phyloP scores from a whole-genome alignment of 2,113 vertebrate genomes.

The Sclerurus mexicanus region DNA sequence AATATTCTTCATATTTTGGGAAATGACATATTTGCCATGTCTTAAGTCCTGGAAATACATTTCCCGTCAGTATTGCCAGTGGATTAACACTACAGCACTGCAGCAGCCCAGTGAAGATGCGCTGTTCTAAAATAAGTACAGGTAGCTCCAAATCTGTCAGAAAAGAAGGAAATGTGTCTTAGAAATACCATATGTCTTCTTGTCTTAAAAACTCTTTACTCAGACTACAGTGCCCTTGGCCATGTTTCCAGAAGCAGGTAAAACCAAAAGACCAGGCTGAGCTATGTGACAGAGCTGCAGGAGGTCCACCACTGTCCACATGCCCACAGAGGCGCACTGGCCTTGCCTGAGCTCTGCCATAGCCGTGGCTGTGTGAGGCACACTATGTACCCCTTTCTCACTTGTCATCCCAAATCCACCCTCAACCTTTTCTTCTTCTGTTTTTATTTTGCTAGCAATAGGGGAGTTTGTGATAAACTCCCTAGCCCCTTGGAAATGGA shows the following conservation, averaged over 20 bases:
- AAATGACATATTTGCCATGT: not conserved
- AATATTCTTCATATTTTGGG: not conserved
- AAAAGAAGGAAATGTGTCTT: not conserved
- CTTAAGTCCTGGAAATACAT: not conserved
- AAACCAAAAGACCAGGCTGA: not conserved
- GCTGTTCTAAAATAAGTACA: not conserved
- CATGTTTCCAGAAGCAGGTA: not conserved
- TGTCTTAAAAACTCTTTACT: not conserved
- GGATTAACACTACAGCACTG: not conserved
- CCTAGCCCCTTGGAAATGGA: not conserved
- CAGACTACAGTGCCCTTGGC: not conserved
- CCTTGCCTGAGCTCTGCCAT: not conserved
- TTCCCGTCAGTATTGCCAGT: not conserved
- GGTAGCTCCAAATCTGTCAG: not conserved
- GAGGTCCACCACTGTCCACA: not conserved
- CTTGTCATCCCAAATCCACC: not conserved
- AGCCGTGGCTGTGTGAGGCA: not conserved
- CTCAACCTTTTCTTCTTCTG: not conserved
- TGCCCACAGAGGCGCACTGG: rapidly evolving
- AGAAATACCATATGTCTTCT: not conserved
- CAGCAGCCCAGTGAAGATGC: not conserved
- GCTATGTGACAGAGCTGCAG: not conserved
- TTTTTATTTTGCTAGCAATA: not conserved
- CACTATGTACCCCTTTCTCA: not conserved
- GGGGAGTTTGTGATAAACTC: rapidly evolving